A percentile compares a stretch with the other conserved stretches of the same genome.
Evolutionary conservation across 1,140 invertebrate genomes (phyloP).

Genomic region (Musca vetustissima): DNA sequence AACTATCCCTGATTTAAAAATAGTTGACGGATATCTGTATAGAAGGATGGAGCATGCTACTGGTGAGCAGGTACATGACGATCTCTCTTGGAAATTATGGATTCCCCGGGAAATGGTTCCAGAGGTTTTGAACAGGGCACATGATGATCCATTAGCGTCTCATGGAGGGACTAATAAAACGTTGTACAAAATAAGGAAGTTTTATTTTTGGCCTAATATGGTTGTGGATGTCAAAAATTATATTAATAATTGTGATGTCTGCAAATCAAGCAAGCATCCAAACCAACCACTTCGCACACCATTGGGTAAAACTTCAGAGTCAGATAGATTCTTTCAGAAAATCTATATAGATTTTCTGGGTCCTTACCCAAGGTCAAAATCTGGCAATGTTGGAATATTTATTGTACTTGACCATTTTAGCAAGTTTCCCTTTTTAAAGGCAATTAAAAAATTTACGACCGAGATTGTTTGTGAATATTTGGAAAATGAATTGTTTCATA

Average conservation of each 20-base stretch:
- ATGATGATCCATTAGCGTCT: background rate
- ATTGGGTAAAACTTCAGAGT: background rate
- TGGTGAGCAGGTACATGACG: constrained; percentile 7
- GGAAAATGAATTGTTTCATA: background rate
- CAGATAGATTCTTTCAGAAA: constrained; percentile 2
- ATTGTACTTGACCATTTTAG: constrained; percentile 6
- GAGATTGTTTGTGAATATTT: background rate
- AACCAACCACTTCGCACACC: background rate
- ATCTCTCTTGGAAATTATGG: constrained; percentile 11
- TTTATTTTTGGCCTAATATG: background rate
- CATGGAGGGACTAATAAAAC: constrained; percentile 9
- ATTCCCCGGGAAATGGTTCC: background rate
- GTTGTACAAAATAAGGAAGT: background rate
- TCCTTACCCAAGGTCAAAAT: constrained; percentile 9
- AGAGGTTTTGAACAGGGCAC: background rate
- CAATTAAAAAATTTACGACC: constrained; percentile 10
- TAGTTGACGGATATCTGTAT: background rate
- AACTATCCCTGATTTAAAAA: constrained; percentile 4
- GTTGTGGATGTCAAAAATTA: background rate
- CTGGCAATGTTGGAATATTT: constrained; percentile 17
- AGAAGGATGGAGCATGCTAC: background rate
- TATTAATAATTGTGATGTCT: background rate
- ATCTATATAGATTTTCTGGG: constrained; percentile 6
- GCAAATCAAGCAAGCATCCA: constrained; percentile 7
- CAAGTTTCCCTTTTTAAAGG: constrained; percentile 8